Percentiles rank a stretch among this genome's conserved stretches.
Evolutionary conservation across 2,113 vertebrate species (phyloP).

Genomic region (Pipra filicauda): DNA sequence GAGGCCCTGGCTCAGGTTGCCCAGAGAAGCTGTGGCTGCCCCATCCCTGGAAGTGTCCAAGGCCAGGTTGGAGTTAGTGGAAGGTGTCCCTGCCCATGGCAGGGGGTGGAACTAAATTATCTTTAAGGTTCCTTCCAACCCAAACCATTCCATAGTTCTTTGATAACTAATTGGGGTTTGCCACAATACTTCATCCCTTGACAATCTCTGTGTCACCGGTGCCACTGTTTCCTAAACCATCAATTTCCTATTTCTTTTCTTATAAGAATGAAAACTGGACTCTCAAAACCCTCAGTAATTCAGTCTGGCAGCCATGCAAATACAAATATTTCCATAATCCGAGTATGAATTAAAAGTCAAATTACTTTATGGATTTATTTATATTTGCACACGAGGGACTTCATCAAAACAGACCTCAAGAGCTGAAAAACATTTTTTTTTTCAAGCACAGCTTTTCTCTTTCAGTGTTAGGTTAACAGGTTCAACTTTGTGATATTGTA

Average conservation of each 20-base stretch:
- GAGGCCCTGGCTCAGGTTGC: not conserved
- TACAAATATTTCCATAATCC: slow-evolving; percentile 36
- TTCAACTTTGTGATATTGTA: slow-evolving; percentile 23
- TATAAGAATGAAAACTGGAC: not conserved
- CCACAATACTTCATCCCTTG: not conserved
- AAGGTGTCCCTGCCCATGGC: not conserved
- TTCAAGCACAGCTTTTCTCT: slow-evolving; percentile 14
- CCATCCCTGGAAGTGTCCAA: not conserved
- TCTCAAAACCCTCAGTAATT: not conserved
- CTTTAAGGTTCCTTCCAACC: not conserved
- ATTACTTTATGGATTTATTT: slow-evolving; percentile 55
- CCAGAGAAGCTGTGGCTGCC: not conserved
- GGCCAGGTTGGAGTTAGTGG: not conserved
- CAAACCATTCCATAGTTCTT: not conserved
- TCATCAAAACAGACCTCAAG: slow-evolving; percentile 39
- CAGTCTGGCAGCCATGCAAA: slow-evolving; percentile 4
- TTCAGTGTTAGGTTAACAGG: slow-evolving; percentile 16
- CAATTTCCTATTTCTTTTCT: not conserved
- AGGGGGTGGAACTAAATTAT: not conserved
- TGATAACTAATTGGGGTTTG: not conserved
- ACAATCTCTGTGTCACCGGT: not conserved
- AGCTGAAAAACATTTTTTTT: slow-evolving; percentile 17
- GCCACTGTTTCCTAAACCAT: not conserved
- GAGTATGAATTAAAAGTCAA: slow-evolving; percentile 31
- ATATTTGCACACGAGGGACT: slow-evolving; percentile 42